phyloP scores from a whole-genome alignment of 2,113 vertebrate genomes.

The Myxocyprinus asiaticus region DNA sequence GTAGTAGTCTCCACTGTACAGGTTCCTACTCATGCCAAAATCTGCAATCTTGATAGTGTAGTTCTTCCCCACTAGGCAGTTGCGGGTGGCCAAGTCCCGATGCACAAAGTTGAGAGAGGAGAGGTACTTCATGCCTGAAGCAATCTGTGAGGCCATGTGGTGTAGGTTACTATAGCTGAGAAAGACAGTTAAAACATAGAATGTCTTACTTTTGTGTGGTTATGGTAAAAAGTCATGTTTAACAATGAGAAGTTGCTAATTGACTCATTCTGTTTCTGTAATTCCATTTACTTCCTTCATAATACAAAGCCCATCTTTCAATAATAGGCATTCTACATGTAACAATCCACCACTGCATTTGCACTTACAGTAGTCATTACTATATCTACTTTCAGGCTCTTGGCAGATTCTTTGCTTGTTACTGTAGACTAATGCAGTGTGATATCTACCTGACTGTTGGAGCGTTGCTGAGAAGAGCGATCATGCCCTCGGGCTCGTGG shows the following conservation, averaged over 20 bases:
- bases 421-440: neutral
- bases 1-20: constrained; percentile 98
- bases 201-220: too few relatives aligned
- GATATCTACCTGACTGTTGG: constrained; percentile 83
- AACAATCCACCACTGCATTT: too few relatives aligned
- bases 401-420: neutral
- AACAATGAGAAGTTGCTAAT: too few relatives aligned
- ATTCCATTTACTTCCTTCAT: too few relatives aligned
- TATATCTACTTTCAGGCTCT: neutral
- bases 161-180: constrained; percentile 83
- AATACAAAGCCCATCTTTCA: too few relatives aligned
- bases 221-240: too few relatives aligned
- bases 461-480: constrained; percentile 58
- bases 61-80: constrained; percentile 94
- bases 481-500: constrained; percentile 79
- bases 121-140: constrained; percentile 97
- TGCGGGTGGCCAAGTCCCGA: constrained; percentile 93
- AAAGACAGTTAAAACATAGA: neutral
- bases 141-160: constrained; percentile 94
- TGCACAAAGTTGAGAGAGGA: constrained; percentile 97
- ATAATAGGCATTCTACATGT: too few relatives aligned
- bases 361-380: too few relatives aligned
- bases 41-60: constrained; percentile 99
- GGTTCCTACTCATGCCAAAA: constrained; percentile 98
- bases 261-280: too few relatives aligned